phyloP scores from a whole-genome alignment of 2,113 vertebrate species.

The Uria aalge region DNA sequence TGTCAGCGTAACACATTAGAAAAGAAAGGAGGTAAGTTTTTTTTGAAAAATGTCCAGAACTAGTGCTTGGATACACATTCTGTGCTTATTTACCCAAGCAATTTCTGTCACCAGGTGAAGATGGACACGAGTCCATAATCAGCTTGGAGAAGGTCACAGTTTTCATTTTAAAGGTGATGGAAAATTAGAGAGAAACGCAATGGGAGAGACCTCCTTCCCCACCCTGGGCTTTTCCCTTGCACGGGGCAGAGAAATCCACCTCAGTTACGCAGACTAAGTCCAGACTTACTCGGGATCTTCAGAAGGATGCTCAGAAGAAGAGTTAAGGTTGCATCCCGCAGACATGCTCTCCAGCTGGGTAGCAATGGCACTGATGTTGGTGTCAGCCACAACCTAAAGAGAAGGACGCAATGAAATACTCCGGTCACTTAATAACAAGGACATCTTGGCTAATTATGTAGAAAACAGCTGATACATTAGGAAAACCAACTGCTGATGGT shows the following conservation, averaged over 20 bases:
- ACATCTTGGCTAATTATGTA: background rate
- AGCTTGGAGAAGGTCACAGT: background rate
- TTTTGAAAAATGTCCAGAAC: background rate
- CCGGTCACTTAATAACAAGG: background rate
- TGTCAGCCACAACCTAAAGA: constrained; percentile 90
- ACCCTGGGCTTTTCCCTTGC: background rate
- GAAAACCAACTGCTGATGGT: rapidly evolving
- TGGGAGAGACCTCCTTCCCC: background rate
- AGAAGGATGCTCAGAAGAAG: constrained; percentile 64
- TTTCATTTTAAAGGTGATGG: background rate
- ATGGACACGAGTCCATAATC: background rate
- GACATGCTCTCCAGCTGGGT: constrained; percentile 90
- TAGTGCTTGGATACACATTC: background rate
- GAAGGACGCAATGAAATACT: background rate
- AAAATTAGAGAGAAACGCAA: background rate
- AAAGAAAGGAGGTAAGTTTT: background rate
- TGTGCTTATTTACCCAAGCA: background rate
- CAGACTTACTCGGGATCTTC: constrained; percentile 85
- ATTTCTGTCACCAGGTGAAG: background rate
- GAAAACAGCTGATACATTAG: background rate
- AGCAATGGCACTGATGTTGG: constrained; percentile 90
- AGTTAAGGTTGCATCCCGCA: constrained; percentile 52
- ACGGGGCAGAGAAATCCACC: background rate
- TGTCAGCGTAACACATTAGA: background rate
- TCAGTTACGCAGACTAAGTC: background rate